Evolutionary conservation across 2,888 invertebrate species (phyloP), one percentile per base, ranked within the genome.

Genomic region (Pyrrhosoma nymphula): DNA sequence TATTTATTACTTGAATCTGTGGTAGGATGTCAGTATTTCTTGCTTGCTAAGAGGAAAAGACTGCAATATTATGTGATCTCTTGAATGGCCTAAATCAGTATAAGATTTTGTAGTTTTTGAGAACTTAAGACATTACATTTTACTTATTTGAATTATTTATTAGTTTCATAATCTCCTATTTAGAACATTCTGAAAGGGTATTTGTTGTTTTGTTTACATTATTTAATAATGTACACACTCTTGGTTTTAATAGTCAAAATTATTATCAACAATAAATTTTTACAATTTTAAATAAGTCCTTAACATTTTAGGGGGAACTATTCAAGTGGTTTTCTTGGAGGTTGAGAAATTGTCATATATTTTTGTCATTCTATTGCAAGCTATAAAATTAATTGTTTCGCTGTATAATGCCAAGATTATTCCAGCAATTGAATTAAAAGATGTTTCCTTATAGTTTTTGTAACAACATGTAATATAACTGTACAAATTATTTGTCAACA

Each of bases 401-500:
- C 35, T 82, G 82, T 82, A 82, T 82, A 26, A 82, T 16, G 26
- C 82, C 82, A 14, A 82, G 12, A 82, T 82, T 82, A 35, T 18
- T 82, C 35, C 82, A 82, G 82, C 35, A 35, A 82, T 82, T 82
- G 1, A n/a, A 6, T 26, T 82, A 14, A 12, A 35, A 82, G 26
- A 82, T 82, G 82, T 82, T 82, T 82, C 35, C 82, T 82, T 16
- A n/a, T 82, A 23, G 26, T 35, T 82, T 82, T 82, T 82, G 82
- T 82, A 82, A 82, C 6, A 82, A 82, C 30, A 35, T 82, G 82
- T 82, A 82, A 82, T 18, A 82, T 82, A 82, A 35, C 35, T 82
- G 82, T 82, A 82, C 35, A 82, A 82, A 82, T 82, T 82, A 82
- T 82, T 82, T 82, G 82, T 82, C n/a, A 82, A 82, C n/a, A 82